phyloP scores from a whole-genome alignment of 2,113 vertebrate species.

The Corapipo altera region DNA sequence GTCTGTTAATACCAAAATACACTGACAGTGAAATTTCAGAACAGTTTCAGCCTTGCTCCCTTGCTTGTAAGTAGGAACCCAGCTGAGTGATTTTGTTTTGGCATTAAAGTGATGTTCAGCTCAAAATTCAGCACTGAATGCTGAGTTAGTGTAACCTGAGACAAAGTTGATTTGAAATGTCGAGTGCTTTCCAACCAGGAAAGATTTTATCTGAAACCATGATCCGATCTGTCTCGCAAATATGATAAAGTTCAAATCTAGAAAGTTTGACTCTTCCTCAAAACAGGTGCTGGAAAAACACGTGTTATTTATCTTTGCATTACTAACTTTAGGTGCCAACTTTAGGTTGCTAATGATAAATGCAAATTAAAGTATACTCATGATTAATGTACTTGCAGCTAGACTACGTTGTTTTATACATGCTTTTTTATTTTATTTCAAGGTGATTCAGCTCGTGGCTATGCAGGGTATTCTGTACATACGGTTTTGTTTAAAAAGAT shows the following conservation, averaged over 20 bases:
- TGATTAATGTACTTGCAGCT: background rate
- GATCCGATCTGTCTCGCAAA: background rate
- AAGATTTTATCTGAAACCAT: background rate
- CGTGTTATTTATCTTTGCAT: fast-evolving
- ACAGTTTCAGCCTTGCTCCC: background rate
- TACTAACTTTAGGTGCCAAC: background rate
- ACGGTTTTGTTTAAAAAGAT: background rate
- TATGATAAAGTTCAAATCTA: background rate
- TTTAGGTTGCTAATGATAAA: background rate
- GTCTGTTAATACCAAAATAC: background rate
- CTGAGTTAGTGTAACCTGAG: background rate
- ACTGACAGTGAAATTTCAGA: background rate
- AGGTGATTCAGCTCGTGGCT: background rate
- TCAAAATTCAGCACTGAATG: background rate
- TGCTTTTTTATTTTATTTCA: background rate
- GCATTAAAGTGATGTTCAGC: background rate
- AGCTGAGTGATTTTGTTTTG: background rate
- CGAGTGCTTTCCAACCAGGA: background rate
- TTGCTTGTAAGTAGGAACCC: background rate
- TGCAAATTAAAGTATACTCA: background rate
- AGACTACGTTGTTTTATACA: background rate
- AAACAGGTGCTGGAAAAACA: background rate
- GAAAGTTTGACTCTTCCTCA: background rate
- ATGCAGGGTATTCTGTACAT: background rate
- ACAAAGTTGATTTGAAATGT: background rate